Evolutionary conservation across 2,797 vertebrate genomes (phyloP).

Genomic region (Vireo griseus): DNA sequence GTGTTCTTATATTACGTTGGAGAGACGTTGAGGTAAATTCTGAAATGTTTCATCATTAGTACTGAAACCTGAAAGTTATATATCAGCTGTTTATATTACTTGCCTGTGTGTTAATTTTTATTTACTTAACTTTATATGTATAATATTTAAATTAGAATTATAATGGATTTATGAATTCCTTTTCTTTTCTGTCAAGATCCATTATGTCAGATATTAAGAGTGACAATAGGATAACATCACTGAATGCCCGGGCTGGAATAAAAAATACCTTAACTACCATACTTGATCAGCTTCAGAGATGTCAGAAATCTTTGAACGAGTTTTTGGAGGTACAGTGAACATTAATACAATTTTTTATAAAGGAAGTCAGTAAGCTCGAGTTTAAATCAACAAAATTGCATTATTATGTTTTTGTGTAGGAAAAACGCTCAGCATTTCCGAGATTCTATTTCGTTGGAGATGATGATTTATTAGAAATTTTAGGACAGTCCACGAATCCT

Average conservation of each 20-base stretch:
- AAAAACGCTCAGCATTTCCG: conserved; percentile 95
- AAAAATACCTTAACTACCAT: conserved; percentile 86
- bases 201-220: conserved; percentile 91
- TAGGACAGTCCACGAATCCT: conserved; percentile 93
- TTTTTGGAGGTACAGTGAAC: conserved; percentile 87
- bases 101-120: not conserved
- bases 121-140: not conserved
- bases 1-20: not conserved
- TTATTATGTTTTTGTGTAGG: conserved; percentile 72
- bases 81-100: not conserved
- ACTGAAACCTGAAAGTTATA: not conserved
- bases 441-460: conserved; percentile 98
- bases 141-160: not conserved
- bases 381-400: not conserved
- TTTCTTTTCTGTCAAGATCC: conserved; percentile 73
- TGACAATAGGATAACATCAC: conserved; percentile 87
- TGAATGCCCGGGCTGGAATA: conserved; percentile 86
- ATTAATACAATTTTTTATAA: not conserved
- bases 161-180: not conserved
- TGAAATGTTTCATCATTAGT: not conserved
- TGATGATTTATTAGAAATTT: conserved; percentile 94
- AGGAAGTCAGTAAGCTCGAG: not conserved
- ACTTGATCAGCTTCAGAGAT: conserved; percentile 95
- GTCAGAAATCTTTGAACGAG: conserved; percentile 97
- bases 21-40: not conserved